Percentiles rank a stretch among this genome's conserved stretches.
phyloP scores from a whole-genome alignment of 2,113 vertebrate genomes.

The Alligator mississippiensis region DNA sequence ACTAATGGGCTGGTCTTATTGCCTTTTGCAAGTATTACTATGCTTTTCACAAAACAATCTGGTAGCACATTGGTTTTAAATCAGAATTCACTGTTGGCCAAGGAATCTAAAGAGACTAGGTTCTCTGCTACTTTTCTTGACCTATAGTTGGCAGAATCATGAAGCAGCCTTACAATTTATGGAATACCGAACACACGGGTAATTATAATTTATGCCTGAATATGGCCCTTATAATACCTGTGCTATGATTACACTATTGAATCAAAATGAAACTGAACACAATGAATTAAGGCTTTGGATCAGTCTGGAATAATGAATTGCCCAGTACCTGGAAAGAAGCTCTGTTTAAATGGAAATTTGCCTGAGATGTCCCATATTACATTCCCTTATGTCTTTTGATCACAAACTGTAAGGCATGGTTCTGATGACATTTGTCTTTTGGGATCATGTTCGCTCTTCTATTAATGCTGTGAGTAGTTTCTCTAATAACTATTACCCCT shows the following conservation, averaged over 20 bases:
- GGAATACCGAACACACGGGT: background rate
- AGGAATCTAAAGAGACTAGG: background rate
- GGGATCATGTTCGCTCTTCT: background rate
- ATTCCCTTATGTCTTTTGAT: background rate
- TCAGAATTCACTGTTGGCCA: background rate
- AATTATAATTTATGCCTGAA: background rate
- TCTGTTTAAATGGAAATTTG: background rate
- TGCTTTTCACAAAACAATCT: background rate
- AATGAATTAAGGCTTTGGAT: background rate
- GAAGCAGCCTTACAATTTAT: background rate
- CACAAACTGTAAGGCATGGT: background rate
- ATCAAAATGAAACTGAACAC: background rate
- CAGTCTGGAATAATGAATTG: rapidly evolving
- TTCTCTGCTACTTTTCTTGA: background rate
- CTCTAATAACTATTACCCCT: background rate
- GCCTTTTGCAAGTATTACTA: background rate
- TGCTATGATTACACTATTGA: background rate
- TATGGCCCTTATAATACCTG: background rate
- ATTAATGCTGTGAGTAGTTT: background rate
- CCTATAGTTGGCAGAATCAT: background rate
- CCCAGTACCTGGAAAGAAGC: rapidly evolving
- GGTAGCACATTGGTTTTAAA: background rate
- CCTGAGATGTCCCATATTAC: background rate
- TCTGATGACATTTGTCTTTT: background rate
- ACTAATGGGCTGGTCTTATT: background rate